A percentile compares a stretch with the other conserved stretches of the same genome.
phyloP scores from a whole-genome alignment of 2,797 vertebrate genomes.

The Rallus crepitans region DNA sequence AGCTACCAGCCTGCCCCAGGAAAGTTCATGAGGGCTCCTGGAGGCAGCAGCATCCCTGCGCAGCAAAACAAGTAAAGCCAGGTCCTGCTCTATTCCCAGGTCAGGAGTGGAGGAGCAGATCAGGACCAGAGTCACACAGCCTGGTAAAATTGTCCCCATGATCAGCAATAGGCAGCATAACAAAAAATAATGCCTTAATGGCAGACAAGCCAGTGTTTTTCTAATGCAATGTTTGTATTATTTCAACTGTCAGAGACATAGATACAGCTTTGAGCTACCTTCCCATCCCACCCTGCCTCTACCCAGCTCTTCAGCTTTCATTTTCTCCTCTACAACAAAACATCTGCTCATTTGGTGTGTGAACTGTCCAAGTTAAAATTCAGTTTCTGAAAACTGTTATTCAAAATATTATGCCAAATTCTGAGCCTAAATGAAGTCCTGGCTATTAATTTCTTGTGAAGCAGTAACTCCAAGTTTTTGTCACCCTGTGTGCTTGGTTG shows the following conservation, averaged over 20 bases:
- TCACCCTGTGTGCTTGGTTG: neutral
- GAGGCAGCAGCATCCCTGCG: neutral
- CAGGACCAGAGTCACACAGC: neutral
- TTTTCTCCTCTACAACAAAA: neutral
- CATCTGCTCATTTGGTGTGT: neutral
- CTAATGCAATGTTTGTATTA: neutral
- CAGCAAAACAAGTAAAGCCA: neutral
- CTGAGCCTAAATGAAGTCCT: neutral
- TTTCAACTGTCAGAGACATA: neutral
- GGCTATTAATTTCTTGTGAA: neutral
- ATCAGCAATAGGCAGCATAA: neutral
- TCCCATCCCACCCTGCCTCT: neutral
- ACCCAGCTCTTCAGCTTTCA: neutral
- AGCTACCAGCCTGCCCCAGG: neutral
- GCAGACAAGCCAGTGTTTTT: neutral
- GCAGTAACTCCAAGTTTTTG: neutral
- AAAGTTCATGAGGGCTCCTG: rapidly evolving
- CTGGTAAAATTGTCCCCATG: neutral
- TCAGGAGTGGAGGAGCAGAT: neutral
- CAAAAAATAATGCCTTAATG: neutral
- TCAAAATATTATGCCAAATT: neutral
- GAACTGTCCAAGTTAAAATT: neutral
- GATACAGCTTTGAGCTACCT: neutral
- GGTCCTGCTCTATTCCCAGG: neutral
- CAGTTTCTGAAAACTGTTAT: neutral